Evolutionary conservation across 2,797 vertebrate genomes (phyloP).

Genomic region (Rallus crepitans): DNA sequence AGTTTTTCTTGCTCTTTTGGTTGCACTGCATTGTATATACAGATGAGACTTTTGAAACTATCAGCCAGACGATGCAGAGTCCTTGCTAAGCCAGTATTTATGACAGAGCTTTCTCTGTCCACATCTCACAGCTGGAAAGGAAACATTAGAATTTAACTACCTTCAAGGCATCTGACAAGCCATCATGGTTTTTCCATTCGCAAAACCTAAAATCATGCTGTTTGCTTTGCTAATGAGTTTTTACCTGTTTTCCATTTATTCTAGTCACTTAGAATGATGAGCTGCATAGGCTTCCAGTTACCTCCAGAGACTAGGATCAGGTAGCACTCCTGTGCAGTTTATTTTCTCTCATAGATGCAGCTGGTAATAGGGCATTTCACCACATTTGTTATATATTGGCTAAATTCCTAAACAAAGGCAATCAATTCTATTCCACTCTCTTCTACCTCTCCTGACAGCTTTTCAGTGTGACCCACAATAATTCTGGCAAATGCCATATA

Average conservation of each 20-base stretch:
- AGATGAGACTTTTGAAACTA: not conserved
- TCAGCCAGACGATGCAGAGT: not conserved
- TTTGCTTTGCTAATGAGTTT: not conserved
- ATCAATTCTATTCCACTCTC: not conserved
- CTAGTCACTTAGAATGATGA: not conserved
- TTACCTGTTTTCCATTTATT: not conserved
- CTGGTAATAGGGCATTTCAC: not conserved
- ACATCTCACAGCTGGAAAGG: not conserved
- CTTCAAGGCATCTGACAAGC: not conserved
- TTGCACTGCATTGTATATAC: not conserved
- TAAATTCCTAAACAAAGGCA: not conserved
- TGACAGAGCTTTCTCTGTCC: not conserved
- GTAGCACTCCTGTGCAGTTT: not conserved
- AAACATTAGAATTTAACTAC: not conserved
- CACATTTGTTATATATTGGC: not conserved
- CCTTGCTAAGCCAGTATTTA: not conserved
- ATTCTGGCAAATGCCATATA: not conserved
- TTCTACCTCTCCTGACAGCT: not conserved
- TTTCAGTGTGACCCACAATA: not conserved
- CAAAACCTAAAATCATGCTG: not conserved
- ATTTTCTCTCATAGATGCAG: not conserved
- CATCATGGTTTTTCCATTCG: not conserved
- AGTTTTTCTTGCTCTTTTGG: not conserved
- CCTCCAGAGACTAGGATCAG: not conserved
- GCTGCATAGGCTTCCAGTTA: not conserved